Percentiles rank a stretch among this genome's conserved stretches.
Conservation (phyloP, 2,888 invertebrate species). For the Blastobasis lacticolella region DNA sequence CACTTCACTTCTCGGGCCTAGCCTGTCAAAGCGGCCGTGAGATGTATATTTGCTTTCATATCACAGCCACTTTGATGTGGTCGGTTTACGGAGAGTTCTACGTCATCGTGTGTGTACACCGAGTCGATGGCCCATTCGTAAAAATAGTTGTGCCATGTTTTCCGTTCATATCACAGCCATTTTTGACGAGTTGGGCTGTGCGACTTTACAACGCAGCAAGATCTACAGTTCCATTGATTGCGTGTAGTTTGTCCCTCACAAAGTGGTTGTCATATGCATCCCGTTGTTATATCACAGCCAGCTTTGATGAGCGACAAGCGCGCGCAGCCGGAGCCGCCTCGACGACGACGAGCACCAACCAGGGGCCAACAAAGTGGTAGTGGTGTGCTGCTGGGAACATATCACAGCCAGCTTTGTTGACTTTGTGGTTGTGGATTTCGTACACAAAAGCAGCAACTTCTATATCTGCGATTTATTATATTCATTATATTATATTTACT, state of each 20-base stretch:
- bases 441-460: not conserved
- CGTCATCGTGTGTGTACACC: slow-evolving; percentile 8
- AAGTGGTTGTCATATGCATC: slow-evolving; percentile 91
- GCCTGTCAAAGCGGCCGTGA: slow-evolving; percentile 93
- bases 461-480: not conserved
- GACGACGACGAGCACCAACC: slow-evolving; percentile 10
- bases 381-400: slow-evolving; percentile 83
- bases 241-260: slow-evolving; percentile 79
- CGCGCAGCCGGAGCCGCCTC: slow-evolving; percentile 1
- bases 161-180: slow-evolving; percentile 91
- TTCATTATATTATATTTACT: not conserved
- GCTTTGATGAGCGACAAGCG: slow-evolving; percentile 92
- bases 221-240: not conserved
- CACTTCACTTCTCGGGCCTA: slow-evolving; percentile 68
- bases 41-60: slow-evolving; percentile 82
- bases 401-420: slow-evolving; percentile 94
- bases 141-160: slow-evolving; percentile 86
- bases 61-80: slow-evolving; percentile 99
- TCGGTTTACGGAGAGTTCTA: slow-evolving; percentile 72
- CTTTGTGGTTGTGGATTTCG: slow-evolving; percentile 15
- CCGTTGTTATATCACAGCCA: slow-evolving; percentile 93
- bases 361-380: slow-evolving; percentile 87
- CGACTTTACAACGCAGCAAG: slow-evolving; percentile 36
- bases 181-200: slow-evolving; percentile 92
- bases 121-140: slow-evolving; percentile 76